phyloP scores from a whole-genome alignment of 2,113 vertebrate genomes.

The Cepphus grylle region DNA sequence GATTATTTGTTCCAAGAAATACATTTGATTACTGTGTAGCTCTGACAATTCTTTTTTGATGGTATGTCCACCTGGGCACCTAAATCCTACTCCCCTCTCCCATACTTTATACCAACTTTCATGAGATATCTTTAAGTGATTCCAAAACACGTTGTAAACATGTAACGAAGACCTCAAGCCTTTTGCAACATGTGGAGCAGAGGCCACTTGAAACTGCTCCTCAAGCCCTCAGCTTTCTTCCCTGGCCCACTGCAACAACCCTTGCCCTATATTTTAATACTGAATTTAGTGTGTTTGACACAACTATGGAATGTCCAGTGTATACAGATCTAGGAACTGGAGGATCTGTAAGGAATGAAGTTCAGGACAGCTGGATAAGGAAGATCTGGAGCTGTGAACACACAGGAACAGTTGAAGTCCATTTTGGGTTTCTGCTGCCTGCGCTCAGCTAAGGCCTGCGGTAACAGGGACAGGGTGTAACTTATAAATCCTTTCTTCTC shows the following conservation, averaged over 20 bases:
- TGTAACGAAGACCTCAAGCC: neutral
- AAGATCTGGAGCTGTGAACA: neutral
- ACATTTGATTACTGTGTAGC: neutral
- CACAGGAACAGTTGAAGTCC: neutral
- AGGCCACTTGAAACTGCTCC: neutral
- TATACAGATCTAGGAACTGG: constrained; percentile 42
- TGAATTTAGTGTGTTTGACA: neutral
- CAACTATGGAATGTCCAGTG: constrained; percentile 37
- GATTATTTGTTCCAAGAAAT: neutral
- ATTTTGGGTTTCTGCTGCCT: neutral
- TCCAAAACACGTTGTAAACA: neutral
- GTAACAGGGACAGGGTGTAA: neutral
- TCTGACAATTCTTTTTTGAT: neutral
- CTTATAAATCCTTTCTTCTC: neutral
- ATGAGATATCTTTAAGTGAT: neutral
- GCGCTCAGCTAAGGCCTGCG: neutral
- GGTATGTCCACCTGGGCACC: neutral
- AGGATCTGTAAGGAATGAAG: constrained; percentile 49
- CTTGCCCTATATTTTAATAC: constrained; percentile 17
- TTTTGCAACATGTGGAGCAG: constrained; percentile 17
- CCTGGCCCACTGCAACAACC: neutral
- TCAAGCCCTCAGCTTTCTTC: neutral
- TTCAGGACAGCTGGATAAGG: neutral
- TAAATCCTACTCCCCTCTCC: neutral
- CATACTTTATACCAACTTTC: neutral